Conservation (phyloP, 1,140 invertebrate species). For the Periplaneta americana region DNA sequence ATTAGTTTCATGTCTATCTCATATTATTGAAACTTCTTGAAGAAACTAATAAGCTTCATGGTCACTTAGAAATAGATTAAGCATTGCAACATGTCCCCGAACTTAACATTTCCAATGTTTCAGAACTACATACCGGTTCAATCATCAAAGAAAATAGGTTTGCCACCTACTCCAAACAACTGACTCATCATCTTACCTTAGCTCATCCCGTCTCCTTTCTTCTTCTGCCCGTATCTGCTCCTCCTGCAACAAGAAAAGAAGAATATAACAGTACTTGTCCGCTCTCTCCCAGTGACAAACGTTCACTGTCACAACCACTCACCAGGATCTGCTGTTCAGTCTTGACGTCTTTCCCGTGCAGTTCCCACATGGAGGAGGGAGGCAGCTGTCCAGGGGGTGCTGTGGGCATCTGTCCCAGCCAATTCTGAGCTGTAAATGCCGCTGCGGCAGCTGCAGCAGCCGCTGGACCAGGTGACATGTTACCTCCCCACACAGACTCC, state of each 20-base stretch:
- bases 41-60: too few species aligned
- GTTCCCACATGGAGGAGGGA: constrained; percentile 35
- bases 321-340: constrained; percentile 47
- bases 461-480: background rate
- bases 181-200: constrained; percentile 40
- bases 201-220: constrained; percentile 44
- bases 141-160: too few species aligned
- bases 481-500: constrained; percentile 33
- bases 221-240: constrained; percentile 43
- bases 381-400: constrained; percentile 8
- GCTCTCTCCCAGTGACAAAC: background rate
- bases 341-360: constrained; percentile 43
- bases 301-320: constrained; percentile 20
- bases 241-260: constrained; percentile 32
- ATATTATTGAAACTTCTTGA: too few species aligned
- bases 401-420: constrained; percentile 35
- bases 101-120: too few species aligned
- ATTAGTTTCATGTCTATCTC: too few species aligned
- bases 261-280: background rate
- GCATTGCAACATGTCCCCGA: too few species aligned
- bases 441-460: constrained; percentile 30
- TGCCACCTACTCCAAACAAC: too few species aligned
- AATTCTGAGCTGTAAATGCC: constrained; percentile 36
- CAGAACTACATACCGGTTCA: too few species aligned
- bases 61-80: too few species aligned